These are phyloP conservation scores for Butorides virescens DNA, from an alignment of 2,113 vertebrate species.

Conservation along the genomic window DNA sequence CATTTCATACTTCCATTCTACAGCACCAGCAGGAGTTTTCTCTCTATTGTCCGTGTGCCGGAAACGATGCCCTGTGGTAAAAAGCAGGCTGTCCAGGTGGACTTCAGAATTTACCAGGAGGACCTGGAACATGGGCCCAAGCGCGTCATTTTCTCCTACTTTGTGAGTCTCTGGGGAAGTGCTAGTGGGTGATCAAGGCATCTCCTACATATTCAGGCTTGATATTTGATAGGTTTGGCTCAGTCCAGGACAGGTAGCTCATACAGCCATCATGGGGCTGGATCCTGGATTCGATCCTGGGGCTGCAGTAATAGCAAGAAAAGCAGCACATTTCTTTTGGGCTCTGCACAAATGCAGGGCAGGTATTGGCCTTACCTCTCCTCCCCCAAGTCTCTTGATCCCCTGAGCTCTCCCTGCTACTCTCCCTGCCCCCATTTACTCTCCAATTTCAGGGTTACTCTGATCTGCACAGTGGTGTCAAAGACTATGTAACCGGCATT, in stretches of 20 bases:
- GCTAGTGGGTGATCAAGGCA: background rate
- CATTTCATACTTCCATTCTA: conserved; percentile 51
- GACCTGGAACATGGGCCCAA: conserved; percentile 42
- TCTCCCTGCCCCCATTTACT: background rate
- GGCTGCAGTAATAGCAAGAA: background rate
- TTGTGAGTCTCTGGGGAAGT: conserved; percentile 53
- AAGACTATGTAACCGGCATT: background rate
- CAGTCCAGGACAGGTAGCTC: background rate
- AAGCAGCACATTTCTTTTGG: background rate
- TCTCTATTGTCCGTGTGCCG: background rate
- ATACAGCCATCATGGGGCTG: background rate
- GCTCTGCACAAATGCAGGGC: background rate
- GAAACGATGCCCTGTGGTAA: conserved; percentile 20
- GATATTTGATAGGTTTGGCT: background rate
- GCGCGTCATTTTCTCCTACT: conserved; percentile 65
- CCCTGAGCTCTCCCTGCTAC: background rate
- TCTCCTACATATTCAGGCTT: background rate
- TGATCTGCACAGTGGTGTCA: background rate
- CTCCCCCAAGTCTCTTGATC: background rate
- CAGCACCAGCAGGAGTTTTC: conserved; percentile 55
- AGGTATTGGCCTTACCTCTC: background rate
- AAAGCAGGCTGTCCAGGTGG: conserved; percentile 37
- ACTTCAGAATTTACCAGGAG: conserved; percentile 48
- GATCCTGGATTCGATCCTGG: background rate
- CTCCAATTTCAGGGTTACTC: background rate